Evolutionary conservation across 2,113 vertebrate species (phyloP).

Genomic region (Larimichthys crocea): DNA sequence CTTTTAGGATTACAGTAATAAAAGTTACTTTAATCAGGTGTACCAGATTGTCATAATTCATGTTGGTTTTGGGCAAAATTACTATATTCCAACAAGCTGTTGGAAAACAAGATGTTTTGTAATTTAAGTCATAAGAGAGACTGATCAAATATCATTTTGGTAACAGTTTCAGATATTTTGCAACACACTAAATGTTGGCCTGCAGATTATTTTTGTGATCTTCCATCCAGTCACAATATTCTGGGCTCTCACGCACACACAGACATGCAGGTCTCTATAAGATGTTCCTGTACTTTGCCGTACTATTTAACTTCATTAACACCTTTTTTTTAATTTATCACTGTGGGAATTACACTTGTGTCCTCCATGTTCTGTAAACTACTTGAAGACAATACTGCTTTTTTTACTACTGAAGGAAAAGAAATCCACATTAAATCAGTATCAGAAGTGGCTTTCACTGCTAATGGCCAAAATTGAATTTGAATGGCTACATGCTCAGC

Average conservation of each 20-base stretch:
- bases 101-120: too few relatives aligned
- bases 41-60: neutral
- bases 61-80: neutral
- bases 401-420: conserved; percentile 9
- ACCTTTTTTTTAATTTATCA: neutral
- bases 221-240: neutral
- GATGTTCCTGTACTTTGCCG: neutral
- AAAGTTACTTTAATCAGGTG: neutral
- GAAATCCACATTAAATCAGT: conserved; percentile 35
- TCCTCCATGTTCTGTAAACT: neutral
- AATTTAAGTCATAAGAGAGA: neutral
- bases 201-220: neutral
- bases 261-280: neutral
- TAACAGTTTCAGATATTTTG: neutral
- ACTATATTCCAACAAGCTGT: neutral
- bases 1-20: neutral
- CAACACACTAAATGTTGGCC: neutral
- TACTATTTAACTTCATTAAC: neutral
- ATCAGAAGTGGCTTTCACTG: conserved; percentile 56
- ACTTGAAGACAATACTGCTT: neutral
- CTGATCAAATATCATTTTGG: neutral
- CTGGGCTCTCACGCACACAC: neutral
- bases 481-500: conserved; percentile 58
- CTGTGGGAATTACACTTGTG: neutral
- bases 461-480: conserved; percentile 69